These are phyloP conservation scores for Panzeria rudis DNA, from an alignment of 2,888 invertebrate genomes.

Conservation along the genomic window DNA sequence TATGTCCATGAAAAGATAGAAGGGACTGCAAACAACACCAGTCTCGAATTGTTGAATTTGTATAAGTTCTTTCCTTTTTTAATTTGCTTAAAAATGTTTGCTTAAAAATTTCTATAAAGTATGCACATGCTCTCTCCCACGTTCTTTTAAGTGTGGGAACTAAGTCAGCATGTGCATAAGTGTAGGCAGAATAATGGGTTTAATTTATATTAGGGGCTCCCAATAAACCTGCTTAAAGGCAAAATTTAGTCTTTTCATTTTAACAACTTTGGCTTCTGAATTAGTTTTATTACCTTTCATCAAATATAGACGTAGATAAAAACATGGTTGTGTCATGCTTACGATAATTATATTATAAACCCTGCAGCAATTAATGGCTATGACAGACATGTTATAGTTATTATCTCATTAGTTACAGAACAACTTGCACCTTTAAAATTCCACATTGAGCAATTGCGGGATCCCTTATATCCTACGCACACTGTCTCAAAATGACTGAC, in stretches of 20 bases:
- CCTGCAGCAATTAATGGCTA: no score
- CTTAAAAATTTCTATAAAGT: conserved; percentile 15
- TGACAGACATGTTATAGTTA: no score
- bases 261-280: no score
- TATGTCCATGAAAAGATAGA: neutral
- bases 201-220: neutral
- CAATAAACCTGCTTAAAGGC: neutral
- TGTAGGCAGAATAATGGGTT: conserved; percentile 15
- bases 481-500: neutral
- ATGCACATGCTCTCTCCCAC: neutral
- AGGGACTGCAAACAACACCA: conserved; percentile 21
- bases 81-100: conserved; percentile 26
- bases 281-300: no score
- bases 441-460: neutral
- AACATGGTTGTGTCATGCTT: no score
- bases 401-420: no score
- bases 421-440: no score
- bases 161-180: neutral
- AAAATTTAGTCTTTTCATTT: neutral
- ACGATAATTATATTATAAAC: no score
- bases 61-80: conserved; percentile 8
- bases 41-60: conserved; percentile 1
- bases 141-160: neutral
- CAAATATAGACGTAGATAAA: no score
- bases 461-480: neutral